These are phyloP conservation scores for Hyalella azteca DNA, from an alignment of 2,888 invertebrate genomes.

Conservation along the genomic window DNA sequence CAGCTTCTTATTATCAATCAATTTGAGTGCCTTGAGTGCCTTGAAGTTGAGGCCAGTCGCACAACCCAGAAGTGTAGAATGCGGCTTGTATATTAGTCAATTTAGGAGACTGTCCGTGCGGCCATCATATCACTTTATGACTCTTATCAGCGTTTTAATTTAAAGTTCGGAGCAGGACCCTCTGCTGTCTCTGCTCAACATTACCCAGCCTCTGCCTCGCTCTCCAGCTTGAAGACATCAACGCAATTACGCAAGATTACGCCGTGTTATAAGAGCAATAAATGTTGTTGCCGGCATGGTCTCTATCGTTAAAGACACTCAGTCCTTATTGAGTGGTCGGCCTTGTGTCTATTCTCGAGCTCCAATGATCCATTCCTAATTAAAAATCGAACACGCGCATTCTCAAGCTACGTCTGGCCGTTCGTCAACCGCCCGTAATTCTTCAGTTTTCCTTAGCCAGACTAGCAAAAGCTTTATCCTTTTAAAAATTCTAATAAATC, in stretches of 20 bases:
- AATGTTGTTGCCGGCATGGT: conserved; percentile 1
- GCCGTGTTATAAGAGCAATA: conserved; percentile 33
- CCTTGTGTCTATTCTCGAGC: neutral
- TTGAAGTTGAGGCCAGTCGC: no score
- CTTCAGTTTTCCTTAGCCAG: no score
- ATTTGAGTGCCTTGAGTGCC: no score
- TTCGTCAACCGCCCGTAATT: no score
- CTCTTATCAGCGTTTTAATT: neutral
- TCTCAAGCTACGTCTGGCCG: no score
- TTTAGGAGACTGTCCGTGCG: neutral
- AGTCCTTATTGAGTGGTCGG: neutral
- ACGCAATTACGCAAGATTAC: conserved; percentile 23
- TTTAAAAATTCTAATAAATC: no score
- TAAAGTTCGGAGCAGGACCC: neutral
- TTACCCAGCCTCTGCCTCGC: neutral
- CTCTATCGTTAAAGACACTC: conserved; percentile 9
- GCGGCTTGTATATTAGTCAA: neutral
- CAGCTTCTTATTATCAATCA: no score
- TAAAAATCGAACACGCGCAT: no score
- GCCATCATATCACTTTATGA: conserved; percentile 6
- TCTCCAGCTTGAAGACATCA: conserved; percentile 34
- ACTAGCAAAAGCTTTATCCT: no score
- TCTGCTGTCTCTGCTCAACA: no score
- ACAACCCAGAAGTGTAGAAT: no score
- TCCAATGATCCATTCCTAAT: no score